Evolutionary conservation across 2,888 invertebrate species (phyloP), one percentile per base, ranked within the genome.

Genomic region (Drosophila engyochracea): DNA sequence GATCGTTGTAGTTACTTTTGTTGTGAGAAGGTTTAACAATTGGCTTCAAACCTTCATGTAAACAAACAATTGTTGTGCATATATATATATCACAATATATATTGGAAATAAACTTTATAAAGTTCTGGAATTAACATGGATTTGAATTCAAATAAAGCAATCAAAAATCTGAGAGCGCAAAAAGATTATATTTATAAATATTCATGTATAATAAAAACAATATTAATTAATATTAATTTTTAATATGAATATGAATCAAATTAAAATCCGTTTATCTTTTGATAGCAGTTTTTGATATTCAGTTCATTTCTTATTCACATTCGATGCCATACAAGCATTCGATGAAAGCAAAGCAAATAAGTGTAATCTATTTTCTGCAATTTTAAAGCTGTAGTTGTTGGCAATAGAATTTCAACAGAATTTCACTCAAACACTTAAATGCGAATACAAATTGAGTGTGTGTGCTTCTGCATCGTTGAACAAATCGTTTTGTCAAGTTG

Each of bases 401-500:
- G 35, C 30, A 52, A 70, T 28, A 16, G 25, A 25, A 25, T 66
- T 52, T 28, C 35, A 4, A 66, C 25, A 25, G 58, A 58, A 67
- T 67, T 70, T 68, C 39, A 22, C 16, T 22, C 33, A 37, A 52
- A 14, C 39, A 28, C 30, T 53, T 9, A n/a, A 69, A 68, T 60
- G 25, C n/a, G 33, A 44, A 69, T 44, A 37, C 37, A 57, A 44
- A 53, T 57, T 52, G 55, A 41, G 25, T 37, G 35, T 25, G 55
- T 60, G 54, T 68, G 49, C 39, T 58, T 35, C 31, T 41, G 55
- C 54, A 51, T 51, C 53, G 47, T 41, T 72, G 58, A 49, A 49
- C 39, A 58, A 53, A 54, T 63, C 58, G 49, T 70, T 53, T 62
- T 55, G 70, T 57, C 61, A 55, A 57, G 41, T 52, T 54, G 37